Percentiles rank a stretch among this genome's conserved stretches.
These are phyloP conservation scores for Gryllus longicercus DNA, from an alignment of 2,888 invertebrate species.

Conservation along the genomic window DNA sequence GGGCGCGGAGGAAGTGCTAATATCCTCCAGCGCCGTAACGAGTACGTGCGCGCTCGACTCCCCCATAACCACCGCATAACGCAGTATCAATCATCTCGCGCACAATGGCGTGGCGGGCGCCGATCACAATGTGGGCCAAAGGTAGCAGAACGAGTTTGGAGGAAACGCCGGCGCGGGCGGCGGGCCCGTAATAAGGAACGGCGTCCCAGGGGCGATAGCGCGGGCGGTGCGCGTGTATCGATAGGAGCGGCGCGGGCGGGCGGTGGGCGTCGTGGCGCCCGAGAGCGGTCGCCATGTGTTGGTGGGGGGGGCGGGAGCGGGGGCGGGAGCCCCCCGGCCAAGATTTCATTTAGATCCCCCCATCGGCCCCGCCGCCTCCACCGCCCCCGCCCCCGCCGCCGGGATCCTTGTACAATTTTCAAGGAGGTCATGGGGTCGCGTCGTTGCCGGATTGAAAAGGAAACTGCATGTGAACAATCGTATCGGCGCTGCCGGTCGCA, in stretches of 20 bases:
- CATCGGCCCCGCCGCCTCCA: not conserved
- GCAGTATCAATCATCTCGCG: not conserved
- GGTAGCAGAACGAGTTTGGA: slow-evolving; percentile 10
- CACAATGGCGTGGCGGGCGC: not conserved
- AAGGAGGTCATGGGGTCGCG: not conserved
- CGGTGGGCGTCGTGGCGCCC: not conserved
- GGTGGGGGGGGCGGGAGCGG: not conserved
- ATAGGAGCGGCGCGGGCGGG: not conserved
- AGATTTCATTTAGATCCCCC: slow-evolving; percentile 17
- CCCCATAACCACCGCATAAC: not conserved
- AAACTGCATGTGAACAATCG: slow-evolving; percentile 17
- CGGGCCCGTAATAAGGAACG: not conserved
- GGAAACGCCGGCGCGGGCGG: not conserved
- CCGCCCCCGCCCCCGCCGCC: not conserved
- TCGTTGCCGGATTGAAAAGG: slow-evolving; percentile 12
- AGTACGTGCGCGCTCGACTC: not conserved
- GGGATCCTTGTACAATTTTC: slow-evolving; percentile 8
- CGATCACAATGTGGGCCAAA: not conserved
- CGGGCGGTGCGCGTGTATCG: not conserved
- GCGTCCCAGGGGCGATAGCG: not conserved
- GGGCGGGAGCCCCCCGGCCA: not conserved
- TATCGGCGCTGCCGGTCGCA: not conserved
- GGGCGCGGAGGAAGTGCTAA: not conserved
- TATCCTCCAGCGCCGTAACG: not conserved
- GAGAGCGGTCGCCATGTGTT: not conserved